These are phyloP conservation scores for Cheirogaleus medius DNA, from an alignment of 2,113 vertebrate species.

Conservation along the genomic window DNA sequence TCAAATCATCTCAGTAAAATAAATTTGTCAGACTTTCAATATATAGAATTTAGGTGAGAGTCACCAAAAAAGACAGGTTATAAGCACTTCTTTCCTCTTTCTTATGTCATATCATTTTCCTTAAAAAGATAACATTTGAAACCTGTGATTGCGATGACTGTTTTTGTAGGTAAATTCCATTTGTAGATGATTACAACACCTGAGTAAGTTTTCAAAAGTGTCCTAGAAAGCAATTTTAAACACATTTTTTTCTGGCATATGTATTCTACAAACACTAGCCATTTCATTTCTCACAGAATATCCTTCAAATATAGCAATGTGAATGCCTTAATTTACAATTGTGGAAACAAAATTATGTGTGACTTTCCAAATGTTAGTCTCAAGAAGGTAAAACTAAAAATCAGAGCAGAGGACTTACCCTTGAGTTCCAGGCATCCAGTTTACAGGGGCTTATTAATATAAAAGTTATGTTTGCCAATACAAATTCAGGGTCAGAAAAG, in stretches of 20 bases:
- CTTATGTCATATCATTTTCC: neutral
- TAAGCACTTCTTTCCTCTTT: neutral
- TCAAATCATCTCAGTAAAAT: slow-evolving; percentile 7
- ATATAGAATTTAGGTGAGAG: neutral
- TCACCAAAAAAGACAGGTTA: neutral
- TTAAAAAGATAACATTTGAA: neutral
- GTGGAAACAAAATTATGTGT: neutral
- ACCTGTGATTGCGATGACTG: neutral
- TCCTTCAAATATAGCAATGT: neutral
- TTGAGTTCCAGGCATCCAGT: neutral
- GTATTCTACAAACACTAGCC: neutral
- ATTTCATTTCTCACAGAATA: neutral
- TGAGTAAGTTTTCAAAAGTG: neutral
- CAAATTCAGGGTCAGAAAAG: neutral
- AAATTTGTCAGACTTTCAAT: neutral
- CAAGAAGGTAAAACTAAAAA: neutral
- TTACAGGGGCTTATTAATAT: neutral
- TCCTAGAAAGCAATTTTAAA: neutral
- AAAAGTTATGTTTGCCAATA: neutral
- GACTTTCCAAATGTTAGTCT: neutral
- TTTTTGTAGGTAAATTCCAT: neutral
- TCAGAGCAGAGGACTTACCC: neutral
- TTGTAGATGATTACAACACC: neutral
- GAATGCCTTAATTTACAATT: neutral
- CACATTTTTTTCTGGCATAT: neutral